Percentiles rank a stretch among this genome's conserved stretches.
Evolutionary conservation across 2,888 invertebrate species (phyloP).

Genomic region (Apodemia hepburni): DNA sequence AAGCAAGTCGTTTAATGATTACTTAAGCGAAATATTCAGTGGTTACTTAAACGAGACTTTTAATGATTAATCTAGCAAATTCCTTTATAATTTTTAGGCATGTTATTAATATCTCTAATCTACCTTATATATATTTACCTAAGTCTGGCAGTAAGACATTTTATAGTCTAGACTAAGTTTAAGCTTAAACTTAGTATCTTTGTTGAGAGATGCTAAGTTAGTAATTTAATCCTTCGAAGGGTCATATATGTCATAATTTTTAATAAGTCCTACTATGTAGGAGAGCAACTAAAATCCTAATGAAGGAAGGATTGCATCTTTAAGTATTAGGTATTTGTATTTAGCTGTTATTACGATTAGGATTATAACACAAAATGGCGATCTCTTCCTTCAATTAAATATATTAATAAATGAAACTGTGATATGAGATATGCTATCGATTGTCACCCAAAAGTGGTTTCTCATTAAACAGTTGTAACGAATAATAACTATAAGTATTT

Average conservation of each 20-base stretch:
- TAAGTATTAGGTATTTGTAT: slow-evolving; percentile 13
- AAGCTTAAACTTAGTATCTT: too few species aligned
- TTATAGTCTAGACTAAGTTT: too few species aligned
- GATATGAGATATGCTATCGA: slow-evolving; percentile 46
- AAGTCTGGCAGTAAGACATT: too few species aligned
- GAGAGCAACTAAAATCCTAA: slow-evolving; percentile 6
- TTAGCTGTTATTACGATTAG: slow-evolving; percentile 9
- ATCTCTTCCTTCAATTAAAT: slow-evolving; percentile 16
- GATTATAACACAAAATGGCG: neutral
- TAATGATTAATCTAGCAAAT: too few species aligned
- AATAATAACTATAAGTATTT: slow-evolving; percentile 4
- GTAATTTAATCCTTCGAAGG: neutral
- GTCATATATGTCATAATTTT: neutral
- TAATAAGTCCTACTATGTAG: slow-evolving; percentile 7
- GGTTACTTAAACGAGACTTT: too few species aligned
- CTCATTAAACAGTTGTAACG: slow-evolving; percentile 11
- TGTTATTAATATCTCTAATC: too few species aligned
- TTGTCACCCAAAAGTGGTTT: slow-evolving; percentile 24
- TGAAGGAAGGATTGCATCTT: slow-evolving; percentile 8
- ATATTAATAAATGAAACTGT: slow-evolving; percentile 42
- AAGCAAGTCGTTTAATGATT: too few species aligned
- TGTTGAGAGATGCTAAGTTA: too few species aligned
- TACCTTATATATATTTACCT: too few species aligned
- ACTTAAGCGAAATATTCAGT: too few species aligned
- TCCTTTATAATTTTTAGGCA: too few species aligned